Percentiles rank a stretch among this genome's conserved stretches.
phyloP scores from a whole-genome alignment of 2,888 invertebrate genomes.

The Laspeyria flexula region DNA sequence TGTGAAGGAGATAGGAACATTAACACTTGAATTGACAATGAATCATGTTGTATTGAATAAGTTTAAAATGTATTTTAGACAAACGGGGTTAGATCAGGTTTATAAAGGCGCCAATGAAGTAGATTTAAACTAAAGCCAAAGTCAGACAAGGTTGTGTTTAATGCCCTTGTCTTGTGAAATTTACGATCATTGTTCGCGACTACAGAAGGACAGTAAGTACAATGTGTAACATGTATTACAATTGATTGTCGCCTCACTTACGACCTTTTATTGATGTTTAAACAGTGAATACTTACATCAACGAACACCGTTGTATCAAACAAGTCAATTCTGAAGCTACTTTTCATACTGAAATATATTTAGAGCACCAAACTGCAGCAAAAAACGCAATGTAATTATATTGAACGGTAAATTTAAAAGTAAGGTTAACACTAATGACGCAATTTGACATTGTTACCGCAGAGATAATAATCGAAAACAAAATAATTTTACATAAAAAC shows the following conservation, averaged over 20 bases:
- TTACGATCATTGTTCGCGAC: constrained; percentile 17
- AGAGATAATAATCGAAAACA: constrained; percentile 6
- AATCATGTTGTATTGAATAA: constrained; percentile 55
- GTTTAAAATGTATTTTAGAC: constrained; percentile 41
- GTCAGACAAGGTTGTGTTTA: constrained; percentile 25
- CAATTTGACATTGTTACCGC: constrained; percentile 7
- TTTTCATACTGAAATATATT: not conserved
- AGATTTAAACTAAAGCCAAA: constrained; percentile 15
- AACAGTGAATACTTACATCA: not conserved
- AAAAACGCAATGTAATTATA: constrained; percentile 1
- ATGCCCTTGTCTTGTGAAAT: constrained; percentile 28
- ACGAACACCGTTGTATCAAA: not conserved
- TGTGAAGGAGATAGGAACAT: constrained; percentile 46
- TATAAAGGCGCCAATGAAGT: constrained; percentile 12
- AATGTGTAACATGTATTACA: constrained; percentile 9
- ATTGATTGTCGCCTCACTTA: constrained; percentile 16
- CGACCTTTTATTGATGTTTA: constrained; percentile 9
- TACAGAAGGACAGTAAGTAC: constrained; percentile 17
- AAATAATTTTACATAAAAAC: constrained; percentile 7
- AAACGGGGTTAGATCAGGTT: constrained; percentile 30
- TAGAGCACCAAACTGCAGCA: not conserved
- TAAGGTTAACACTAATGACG: constrained; percentile 15
- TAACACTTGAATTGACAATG: constrained; percentile 73
- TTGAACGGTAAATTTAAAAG: constrained; percentile 16
- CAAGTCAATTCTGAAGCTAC: not conserved